Percentiles rank a stretch among this genome's conserved stretches.
Conservation (phyloP, 2,888 invertebrate species). For the Dasysyrphus tricinctus region DNA sequence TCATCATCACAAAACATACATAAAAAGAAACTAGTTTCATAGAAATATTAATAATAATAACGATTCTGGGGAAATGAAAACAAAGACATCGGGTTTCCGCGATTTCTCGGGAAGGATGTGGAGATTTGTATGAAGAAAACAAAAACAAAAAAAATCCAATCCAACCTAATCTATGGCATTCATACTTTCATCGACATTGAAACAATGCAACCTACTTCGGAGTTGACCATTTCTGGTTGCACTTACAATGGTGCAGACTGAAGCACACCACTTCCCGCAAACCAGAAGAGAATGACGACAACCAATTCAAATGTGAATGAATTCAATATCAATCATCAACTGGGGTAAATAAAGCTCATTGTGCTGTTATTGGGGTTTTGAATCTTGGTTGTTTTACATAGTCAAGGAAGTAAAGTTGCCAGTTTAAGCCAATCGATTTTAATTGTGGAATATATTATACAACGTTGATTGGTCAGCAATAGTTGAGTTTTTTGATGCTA, state of each 20-base stretch:
- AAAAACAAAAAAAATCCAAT: neutral
- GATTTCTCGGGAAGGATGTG: conserved; percentile 15
- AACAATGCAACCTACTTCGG: conserved; percentile 68
- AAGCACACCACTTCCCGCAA: neutral
- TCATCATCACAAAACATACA: conserved; percentile 22
- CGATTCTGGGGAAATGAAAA: neutral
- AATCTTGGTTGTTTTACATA: neutral
- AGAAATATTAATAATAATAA: conserved; percentile 18
- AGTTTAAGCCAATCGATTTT: neutral
- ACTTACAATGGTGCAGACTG: neutral
- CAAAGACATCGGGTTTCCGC: conserved; percentile 12
- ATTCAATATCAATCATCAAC: conserved; percentile 70
- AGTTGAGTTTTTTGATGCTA: no score
- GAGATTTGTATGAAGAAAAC: neutral
- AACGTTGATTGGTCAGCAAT: no score
- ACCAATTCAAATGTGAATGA: conserved; percentile 58
- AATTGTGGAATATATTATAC: no score
- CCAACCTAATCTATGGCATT: conserved; percentile 40
- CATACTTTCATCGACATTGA: conserved; percentile 56
- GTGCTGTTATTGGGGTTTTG: neutral
- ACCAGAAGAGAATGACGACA: conserved; percentile 6
- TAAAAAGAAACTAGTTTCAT: conserved; percentile 31
- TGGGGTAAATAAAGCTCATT: conserved; percentile 37
- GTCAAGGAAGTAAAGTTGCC: neutral
- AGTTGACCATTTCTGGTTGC: conserved; percentile 44